phyloP scores from a whole-genome alignment of 1,140 invertebrate genomes.

The Aethina tumida region DNA sequence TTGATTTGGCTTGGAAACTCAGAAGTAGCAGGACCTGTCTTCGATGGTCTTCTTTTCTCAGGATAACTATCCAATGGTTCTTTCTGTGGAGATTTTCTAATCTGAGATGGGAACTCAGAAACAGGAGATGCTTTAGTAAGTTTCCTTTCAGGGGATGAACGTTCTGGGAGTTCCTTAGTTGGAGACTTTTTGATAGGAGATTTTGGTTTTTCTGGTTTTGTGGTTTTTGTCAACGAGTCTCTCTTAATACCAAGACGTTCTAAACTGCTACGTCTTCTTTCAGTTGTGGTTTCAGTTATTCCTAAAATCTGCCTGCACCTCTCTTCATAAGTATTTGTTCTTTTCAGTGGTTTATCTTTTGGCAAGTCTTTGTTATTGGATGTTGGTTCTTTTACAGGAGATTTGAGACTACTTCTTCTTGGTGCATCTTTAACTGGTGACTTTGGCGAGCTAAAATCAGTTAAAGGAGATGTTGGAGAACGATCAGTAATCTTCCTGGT shows the following conservation, averaged over 20 bases:
- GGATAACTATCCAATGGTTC: conserved; percentile 9
- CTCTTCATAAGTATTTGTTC: conserved; percentile 60
- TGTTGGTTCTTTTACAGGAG: conserved; percentile 13
- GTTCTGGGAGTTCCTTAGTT: conserved; percentile 9
- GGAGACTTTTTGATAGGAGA: conserved; percentile 10
- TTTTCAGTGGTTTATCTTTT: conserved; percentile 36
- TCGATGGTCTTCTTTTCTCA: conserved; percentile 13
- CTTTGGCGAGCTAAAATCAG: conserved; percentile 10
- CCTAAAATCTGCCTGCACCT: conserved; percentile 54
- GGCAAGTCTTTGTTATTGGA: conserved; percentile 11
- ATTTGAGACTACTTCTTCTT: conserved; percentile 13
- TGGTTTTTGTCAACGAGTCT: conserved; percentile 13
- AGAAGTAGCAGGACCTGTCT: conserved; percentile 10
- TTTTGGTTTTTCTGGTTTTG: conserved; percentile 4
- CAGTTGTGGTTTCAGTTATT: conserved; percentile 39
- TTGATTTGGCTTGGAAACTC: conserved; percentile 24
- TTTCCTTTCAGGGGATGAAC: conserved; percentile 12
- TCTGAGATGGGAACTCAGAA: conserved; percentile 19
- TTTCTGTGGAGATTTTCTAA: conserved; percentile 14
- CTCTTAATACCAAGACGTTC: conserved; percentile 16
- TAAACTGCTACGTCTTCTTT: conserved; percentile 18
- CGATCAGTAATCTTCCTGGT: conserved; percentile 20
- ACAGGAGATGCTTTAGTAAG: conserved; percentile 12
- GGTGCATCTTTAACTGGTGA: conserved; percentile 18
- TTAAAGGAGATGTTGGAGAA: conserved; percentile 20